phyloP scores from a whole-genome alignment of 2,797 vertebrate species.

The Pseudomugil tenellus region DNA sequence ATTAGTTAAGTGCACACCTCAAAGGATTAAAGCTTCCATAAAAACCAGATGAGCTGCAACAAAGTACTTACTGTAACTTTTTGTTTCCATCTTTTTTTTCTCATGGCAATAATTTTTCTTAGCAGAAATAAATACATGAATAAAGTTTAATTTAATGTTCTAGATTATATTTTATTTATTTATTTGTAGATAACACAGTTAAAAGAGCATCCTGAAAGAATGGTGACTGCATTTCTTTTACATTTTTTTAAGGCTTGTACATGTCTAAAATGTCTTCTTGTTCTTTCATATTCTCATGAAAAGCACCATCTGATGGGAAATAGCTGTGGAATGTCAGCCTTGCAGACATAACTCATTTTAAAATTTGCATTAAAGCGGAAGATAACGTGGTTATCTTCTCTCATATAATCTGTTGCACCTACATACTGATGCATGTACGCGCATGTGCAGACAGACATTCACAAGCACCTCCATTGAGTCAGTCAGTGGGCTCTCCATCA shows the following conservation, averaged over 20 bases:
- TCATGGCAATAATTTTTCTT: too few species aligned
- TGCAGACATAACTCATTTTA: slow-evolving; percentile 64
- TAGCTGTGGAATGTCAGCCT: slow-evolving; percentile 62
- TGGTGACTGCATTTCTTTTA: neutral
- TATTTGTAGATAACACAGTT: neutral
- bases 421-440: slow-evolving; percentile 3
- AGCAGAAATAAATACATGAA: neutral
- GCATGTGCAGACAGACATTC: slow-evolving; percentile 44
- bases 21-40: neutral
- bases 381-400: slow-evolving; percentile 55
- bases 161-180: neutral
- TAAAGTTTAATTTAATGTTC: too few species aligned
- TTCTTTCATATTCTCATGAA: slow-evolving; percentile 20
- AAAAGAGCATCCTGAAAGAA: too few species aligned
- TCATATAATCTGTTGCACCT: slow-evolving; percentile 50
- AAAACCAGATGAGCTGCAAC: neutral
- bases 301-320: slow-evolving; percentile 55
- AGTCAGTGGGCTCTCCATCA: slow-evolving; percentile 75
- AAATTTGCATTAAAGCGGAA: slow-evolving; percentile 41
- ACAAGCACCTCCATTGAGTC: slow-evolving; percentile 57
- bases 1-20: neutral
- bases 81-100: neutral
- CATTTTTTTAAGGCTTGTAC: neutral
- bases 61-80: neutral
- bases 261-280: neutral